phyloP scores from a whole-genome alignment of 2,113 vertebrate species.

The Plotosus lineatus region DNA sequence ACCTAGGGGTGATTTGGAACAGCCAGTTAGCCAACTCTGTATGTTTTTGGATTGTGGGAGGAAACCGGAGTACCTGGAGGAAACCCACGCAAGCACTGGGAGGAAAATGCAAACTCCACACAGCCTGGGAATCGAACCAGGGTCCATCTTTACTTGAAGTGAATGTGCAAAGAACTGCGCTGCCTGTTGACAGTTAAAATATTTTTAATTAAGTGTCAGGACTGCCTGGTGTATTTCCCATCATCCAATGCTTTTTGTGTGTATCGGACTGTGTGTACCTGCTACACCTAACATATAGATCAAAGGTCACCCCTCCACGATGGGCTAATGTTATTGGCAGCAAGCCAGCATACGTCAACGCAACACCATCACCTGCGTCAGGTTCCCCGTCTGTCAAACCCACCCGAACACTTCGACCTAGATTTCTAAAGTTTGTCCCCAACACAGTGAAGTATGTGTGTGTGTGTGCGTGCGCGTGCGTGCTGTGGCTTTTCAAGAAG shows the following conservation, averaged over 20 bases:
- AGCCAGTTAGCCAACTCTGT: too few species aligned
- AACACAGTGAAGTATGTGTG: constrained; percentile 28
- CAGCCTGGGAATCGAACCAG: too few species aligned
- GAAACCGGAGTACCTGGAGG: too few species aligned
- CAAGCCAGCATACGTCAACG: constrained; percentile 25
- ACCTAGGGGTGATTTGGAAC: too few species aligned
- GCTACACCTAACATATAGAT: constrained; percentile 16
- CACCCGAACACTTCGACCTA: constrained; percentile 23
- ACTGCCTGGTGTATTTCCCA: constrained; percentile 22
- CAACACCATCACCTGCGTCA: background rate
- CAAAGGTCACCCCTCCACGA: background rate
- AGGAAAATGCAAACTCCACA: too few species aligned
- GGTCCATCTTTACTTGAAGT: too few species aligned
- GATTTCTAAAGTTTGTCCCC: constrained; percentile 9
- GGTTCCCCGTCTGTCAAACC: constrained; percentile 26
- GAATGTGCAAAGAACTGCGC: too few species aligned
- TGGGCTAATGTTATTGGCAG: constrained; percentile 4
- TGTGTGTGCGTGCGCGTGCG: background rate
- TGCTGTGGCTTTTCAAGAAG: too few species aligned
- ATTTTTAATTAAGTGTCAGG: background rate
- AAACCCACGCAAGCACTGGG: too few species aligned
- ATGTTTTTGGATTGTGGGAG: too few species aligned
- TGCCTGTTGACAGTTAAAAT: too few species aligned
- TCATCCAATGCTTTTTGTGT: constrained; percentile 19
- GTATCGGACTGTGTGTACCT: background rate